Evolutionary conservation across 2,797 vertebrate genomes (phyloP).

Genomic region (Antrozous pallidus): DNA sequence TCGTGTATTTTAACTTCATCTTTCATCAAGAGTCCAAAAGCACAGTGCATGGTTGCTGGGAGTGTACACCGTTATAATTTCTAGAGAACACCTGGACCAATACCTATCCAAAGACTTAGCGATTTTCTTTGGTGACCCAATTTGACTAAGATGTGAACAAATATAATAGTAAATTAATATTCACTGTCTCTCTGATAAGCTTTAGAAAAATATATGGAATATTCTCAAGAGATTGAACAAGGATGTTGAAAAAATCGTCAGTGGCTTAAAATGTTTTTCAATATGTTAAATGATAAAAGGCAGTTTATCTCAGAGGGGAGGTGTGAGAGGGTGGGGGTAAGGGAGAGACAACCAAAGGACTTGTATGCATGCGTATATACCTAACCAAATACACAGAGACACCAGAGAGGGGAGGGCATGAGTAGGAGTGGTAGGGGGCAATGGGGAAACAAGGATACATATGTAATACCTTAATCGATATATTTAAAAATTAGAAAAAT

Average conservation of each 20-base stretch:
- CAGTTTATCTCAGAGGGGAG: neutral
- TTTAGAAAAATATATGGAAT: slow-evolving; percentile 7
- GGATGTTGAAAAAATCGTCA: neutral
- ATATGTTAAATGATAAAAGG: neutral
- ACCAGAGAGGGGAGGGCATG: too few relatives aligned
- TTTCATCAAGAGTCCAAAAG: slow-evolving; percentile 24
- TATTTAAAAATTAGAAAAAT: too few relatives aligned
- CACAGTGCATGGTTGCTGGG: neutral
- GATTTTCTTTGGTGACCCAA: neutral
- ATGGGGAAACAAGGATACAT: too few relatives aligned
- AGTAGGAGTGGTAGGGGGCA: too few relatives aligned
- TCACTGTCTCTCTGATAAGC: neutral
- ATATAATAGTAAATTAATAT: neutral
- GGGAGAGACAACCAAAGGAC: too few relatives aligned
- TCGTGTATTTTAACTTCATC: neutral
- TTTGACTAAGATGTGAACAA: neutral
- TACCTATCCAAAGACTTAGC: neutral
- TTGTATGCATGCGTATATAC: too few relatives aligned
- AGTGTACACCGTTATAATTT: neutral
- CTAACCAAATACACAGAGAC: too few relatives aligned
- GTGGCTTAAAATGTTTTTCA: neutral
- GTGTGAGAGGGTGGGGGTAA: too few relatives aligned
- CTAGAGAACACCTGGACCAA: neutral
- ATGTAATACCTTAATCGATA: too few relatives aligned
- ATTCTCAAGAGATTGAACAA: neutral